A percentile compares a stretch with the other conserved stretches of the same genome.
These are phyloP conservation scores for Burhinus bistriatus DNA, from an alignment of 2,113 vertebrate species.

Conservation along the genomic window DNA sequence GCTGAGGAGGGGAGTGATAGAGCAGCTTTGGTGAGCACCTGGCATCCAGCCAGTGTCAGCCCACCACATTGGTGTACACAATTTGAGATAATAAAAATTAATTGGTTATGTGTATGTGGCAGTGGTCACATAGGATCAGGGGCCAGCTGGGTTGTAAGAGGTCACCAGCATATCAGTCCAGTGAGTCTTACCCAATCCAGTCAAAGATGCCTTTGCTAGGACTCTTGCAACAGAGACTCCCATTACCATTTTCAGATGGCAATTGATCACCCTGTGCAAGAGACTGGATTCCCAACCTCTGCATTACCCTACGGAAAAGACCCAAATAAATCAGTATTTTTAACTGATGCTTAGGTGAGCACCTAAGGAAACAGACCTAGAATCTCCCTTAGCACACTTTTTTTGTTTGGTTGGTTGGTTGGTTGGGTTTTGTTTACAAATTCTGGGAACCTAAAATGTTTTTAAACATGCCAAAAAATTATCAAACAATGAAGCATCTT, in stretches of 20 bases:
- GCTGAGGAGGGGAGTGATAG: too few relatives aligned
- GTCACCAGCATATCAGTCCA: neutral
- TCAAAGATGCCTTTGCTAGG: neutral
- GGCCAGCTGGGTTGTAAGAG: neutral
- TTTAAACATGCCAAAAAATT: neutral
- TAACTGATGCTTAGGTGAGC: neutral
- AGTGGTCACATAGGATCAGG: neutral
- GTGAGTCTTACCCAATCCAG: neutral
- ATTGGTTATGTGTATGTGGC: too few relatives aligned
- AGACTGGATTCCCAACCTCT: neutral
- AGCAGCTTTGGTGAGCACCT: too few relatives aligned
- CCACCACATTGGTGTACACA: neutral
- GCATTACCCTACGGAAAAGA: neutral
- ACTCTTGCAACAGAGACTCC: neutral
- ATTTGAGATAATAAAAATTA: neutral
- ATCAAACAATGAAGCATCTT: neutral
- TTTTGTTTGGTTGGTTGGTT: too few relatives aligned
- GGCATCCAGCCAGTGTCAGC: too few relatives aligned
- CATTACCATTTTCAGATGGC: neutral
- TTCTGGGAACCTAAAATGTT: neutral
- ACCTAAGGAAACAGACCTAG: neutral
- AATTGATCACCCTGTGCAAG: neutral
- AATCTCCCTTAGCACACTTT: neutral
- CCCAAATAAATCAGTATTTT: neutral
- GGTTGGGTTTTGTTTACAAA: neutral